Conservation (phyloP, 2,888 invertebrate genomes). For the Harpalus rubripes region DNA sequence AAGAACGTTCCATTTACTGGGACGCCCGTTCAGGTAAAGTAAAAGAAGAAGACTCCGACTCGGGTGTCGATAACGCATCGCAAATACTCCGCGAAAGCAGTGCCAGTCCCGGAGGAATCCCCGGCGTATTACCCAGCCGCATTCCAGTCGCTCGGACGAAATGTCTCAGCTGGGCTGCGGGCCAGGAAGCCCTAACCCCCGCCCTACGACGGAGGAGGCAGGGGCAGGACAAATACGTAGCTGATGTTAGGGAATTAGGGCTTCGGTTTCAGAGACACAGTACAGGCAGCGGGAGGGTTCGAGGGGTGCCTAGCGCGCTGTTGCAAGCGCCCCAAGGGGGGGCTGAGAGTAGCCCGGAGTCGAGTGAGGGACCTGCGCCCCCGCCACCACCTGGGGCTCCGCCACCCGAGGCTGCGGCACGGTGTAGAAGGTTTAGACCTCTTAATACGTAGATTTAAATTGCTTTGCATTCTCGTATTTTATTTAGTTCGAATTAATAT, state of each 20-base stretch:
- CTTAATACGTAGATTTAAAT: slow-evolving; percentile 75
- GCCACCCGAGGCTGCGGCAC: slow-evolving; percentile 75
- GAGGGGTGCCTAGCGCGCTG: slow-evolving; percentile 76
- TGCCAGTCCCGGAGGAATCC: slow-evolving; percentile 71
- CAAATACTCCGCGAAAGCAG: slow-evolving; percentile 76
- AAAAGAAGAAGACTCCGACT: slow-evolving; percentile 76
- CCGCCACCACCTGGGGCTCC: slow-evolving; percentile 75
- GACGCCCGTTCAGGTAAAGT: slow-evolving; percentile 82
- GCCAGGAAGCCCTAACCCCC: slow-evolving; percentile 78
- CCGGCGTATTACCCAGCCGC: neutral
- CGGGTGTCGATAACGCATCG: slow-evolving; percentile 77
- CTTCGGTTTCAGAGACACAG: slow-evolving; percentile 86
- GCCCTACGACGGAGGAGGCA: slow-evolving; percentile 88
- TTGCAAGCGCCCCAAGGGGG: slow-evolving; percentile 74
- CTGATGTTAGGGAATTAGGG: slow-evolving; percentile 90
- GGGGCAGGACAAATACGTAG: slow-evolving; percentile 88
- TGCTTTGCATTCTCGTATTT: no score
- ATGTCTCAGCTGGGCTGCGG: slow-evolving; percentile 85
- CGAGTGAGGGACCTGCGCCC: slow-evolving; percentile 73
- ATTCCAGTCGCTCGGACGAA: slow-evolving; percentile 85
- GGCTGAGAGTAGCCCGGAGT: slow-evolving; percentile 73
- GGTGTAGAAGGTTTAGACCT: slow-evolving; percentile 76
- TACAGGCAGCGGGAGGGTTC: slow-evolving; percentile 74
- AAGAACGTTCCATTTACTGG: slow-evolving; percentile 89
- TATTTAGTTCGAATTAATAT: no score